Base-by-base conservation (phyloP, 2,797 vertebrate species). In the Anisognathus igniventris region DNA sequence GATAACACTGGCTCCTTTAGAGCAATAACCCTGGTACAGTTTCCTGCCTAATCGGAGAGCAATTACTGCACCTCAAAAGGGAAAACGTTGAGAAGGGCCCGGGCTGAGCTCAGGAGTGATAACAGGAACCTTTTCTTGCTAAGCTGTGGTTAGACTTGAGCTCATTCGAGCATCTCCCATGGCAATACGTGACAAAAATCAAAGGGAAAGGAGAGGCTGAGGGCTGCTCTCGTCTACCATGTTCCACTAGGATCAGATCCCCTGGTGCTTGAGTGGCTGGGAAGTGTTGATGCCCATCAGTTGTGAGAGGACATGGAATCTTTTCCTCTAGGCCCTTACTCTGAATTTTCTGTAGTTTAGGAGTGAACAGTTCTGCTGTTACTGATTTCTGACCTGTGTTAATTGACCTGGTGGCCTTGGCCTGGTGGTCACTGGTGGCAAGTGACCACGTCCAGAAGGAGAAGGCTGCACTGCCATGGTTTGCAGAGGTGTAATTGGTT, bases 31-130 rank as follows among this genome's bases (percentile, higher is more conserved):
- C 98, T 98, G 97, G 95, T 86, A 97, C 96, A 97, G 96, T 96
- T 98, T 99, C 98, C 98, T 98, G 98, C 92, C 97, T 98, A 97
- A 98, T 98, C 96, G 66, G 94, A 96, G 96, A 94, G 95, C 95
- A 97, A 98, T 98, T 98, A 97, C 95, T 97, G 93, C 28, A 93
- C 97, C 97, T 97, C 96, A 65, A 89, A 96, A 68, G 90, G 95
- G 90, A 98, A 97, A 97, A 95, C 7, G 50, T 95, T 97, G 88
- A 93, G 93, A 82, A 95, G 92, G 92, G 96, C 86, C 91, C 70
- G 64, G 88, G 84, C 74, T 96, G 86, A 96, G 94, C 95, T 89
- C 66, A 19, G 54, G 57, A 51, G 28, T 82, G 96, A 93, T 72
- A 96, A 93, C 28, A 42, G 82, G 92, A 86, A 80, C 14, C 4